Conservation (phyloP, 2,888 invertebrate species). For the Synergus japonicus region DNA sequence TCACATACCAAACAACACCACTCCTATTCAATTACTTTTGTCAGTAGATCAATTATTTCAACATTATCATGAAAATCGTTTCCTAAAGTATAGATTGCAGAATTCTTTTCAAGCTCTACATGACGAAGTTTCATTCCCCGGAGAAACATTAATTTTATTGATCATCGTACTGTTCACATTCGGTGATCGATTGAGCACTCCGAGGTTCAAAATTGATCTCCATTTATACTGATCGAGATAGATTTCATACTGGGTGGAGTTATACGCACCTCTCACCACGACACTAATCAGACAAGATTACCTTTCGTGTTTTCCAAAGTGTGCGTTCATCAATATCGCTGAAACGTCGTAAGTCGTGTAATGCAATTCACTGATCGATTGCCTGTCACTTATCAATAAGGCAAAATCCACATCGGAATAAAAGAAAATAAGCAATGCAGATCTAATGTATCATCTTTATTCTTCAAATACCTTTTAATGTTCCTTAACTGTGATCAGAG, state of each 20-base stretch:
- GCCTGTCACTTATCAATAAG: slow-evolving; percentile 17
- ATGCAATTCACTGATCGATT: slow-evolving; percentile 32
- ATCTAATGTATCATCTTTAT: background rate
- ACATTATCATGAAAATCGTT: background rate
- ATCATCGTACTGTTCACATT: background rate
- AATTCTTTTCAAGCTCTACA: background rate
- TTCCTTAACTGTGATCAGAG: background rate
- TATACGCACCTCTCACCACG: slow-evolving; percentile 30
- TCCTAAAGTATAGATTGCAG: background rate
- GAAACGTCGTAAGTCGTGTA: slow-evolving; percentile 31
- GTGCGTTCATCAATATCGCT: slow-evolving; percentile 36
- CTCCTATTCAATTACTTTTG: slow-evolving; percentile 56
- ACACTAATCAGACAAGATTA: slow-evolving; percentile 31
- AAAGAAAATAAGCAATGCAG: background rate
- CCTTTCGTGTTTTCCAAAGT: slow-evolving; percentile 39
- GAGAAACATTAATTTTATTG: slow-evolving; percentile 35
- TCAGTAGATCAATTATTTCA: slow-evolving; percentile 11
- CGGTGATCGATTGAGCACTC: slow-evolving; percentile 25
- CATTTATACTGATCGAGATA: slow-evolving; percentile 24
- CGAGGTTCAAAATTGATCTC: slow-evolving; percentile 2
- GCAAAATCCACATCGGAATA: background rate
- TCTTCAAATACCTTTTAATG: background rate
- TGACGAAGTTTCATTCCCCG: background rate
- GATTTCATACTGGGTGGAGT: slow-evolving; percentile 27
- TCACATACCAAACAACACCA: slow-evolving; percentile 71